Base-by-base conservation (phyloP, 1,140 invertebrate genomes). In the Tetramorium alpestre region DNA sequence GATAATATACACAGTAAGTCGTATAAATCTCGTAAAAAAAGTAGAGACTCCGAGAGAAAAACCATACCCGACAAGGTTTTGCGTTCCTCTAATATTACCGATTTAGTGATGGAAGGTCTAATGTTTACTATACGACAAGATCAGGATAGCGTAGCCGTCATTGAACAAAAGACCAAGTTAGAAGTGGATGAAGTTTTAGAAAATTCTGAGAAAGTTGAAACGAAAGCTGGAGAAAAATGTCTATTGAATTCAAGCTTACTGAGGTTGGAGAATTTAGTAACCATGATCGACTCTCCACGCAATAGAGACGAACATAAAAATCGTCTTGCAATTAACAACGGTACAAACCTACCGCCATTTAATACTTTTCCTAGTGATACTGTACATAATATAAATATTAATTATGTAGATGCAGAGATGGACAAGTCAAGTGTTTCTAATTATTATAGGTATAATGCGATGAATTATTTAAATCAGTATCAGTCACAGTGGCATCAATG, bases 71-170 rank as follows among this genome's bases (percentile, higher is more conserved):
- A 92, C 7, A 87, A 87, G 18, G 84, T 88, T 49, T 75, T 90
- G 60, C 92, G 92, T 8, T 95, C 94, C 44, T 89, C 94, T 28
- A 91, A 95, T 47, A 95, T 95, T 72, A 95, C 95, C 0, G 93
- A 95, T 87, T 84, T 94, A 33, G 94, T 95, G 16, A 95, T 95
- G 94, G 94, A 95, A 75, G 95, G 95, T 6, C 62, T 94, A 13
- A 95, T 95, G 95, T 95, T 95, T 33, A 95, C 94, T 0, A 94
- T 95, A 16, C 88, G 93, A 18, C 94, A 95, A 38, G 94, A 94
- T 65, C 85, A 94, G 51, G 93, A 95, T 47, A 93, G 90, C 6
- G 92, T 95, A 0, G 93, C 93, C 6, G 94, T 95, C 16, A 92
- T 95, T 8, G 94, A 95, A 70, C 94, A 95, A 72, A 94, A 93